Evolutionary conservation across 2,113 vertebrate genomes (phyloP), one percentile per base, ranked within the genome.

Genomic region (Egretta garzetta): DNA sequence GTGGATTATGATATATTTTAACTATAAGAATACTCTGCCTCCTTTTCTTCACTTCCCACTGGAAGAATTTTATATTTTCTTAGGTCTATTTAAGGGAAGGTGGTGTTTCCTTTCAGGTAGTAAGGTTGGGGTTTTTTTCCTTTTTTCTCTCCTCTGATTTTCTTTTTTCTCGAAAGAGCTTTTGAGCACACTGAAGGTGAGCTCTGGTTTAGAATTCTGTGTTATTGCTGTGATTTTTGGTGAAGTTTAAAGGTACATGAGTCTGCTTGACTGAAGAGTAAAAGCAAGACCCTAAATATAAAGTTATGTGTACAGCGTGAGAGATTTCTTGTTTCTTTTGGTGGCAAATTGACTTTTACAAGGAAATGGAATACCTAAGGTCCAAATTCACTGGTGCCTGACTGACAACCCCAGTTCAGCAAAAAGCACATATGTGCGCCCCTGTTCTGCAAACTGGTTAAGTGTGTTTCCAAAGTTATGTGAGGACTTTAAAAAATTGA

Each of bases 101-200:
- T 74, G 9, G 7, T 72, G 13, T 59, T 86, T 68, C 14, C 39
- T 64, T 90, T 76, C 55, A 58, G 21, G 17, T 49, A 18, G 6
- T 10, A 21, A 47, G 5, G 1, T 11, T 2, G 2, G 2, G 5
- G 24, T 35, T 60, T 26, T 68, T 8, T 5, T 5, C 4, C 41
- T 50, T 20, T 73, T 89, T 26, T 5, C 66, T 77, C 16, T 71
- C 5, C 35, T 45, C 8, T 55, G 8, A 10, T 33, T 50, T 92
- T 79, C 80, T 1, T 13, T 82, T 18, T 20, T 49, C 15, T 83
- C 8, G 3, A 27, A 73, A 73, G 23, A 73, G 45, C 13, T 84
- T 96, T 77, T 68, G 28, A 80, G 14, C 16, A 56, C 23, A 6
- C 11, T 59, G 35, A 55, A 39, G 26, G 22, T 67, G 47, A 86